These are phyloP conservation scores for Limnephilus marmoratus DNA, from an alignment of 2,888 invertebrate species.

Conservation along the genomic window DNA sequence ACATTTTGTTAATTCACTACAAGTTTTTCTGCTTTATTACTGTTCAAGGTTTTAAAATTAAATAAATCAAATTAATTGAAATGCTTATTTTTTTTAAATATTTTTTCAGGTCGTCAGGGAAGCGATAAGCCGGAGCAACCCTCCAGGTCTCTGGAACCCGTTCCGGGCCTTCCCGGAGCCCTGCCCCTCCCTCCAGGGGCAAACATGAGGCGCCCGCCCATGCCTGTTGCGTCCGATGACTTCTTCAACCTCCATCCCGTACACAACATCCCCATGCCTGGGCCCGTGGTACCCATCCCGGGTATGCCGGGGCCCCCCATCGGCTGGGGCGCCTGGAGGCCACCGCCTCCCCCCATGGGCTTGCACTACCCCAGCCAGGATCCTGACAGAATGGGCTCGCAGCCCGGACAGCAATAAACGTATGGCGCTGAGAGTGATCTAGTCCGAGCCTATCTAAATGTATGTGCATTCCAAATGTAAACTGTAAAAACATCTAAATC, in stretches of 20 bases:
- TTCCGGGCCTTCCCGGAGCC: slow-evolving; percentile 80
- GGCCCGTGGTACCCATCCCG: slow-evolving; percentile 70
- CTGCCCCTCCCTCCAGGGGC: slow-evolving; percentile 79
- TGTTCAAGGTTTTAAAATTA: neutral
- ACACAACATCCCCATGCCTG: slow-evolving; percentile 67
- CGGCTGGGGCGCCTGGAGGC: slow-evolving; percentile 69
- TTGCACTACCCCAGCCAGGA: slow-evolving; percentile 98
- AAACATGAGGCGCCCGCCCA: slow-evolving; percentile 73
- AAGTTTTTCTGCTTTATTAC: too few relatives aligned
- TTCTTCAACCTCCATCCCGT: slow-evolving; percentile 79
- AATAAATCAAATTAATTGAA: neutral
- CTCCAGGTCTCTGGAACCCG: slow-evolving; percentile 73
- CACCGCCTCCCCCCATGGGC: slow-evolving; percentile 75
- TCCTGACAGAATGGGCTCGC: slow-evolving; percentile 92
- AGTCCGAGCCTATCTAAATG: neutral
- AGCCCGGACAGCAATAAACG: slow-evolving; percentile 53
- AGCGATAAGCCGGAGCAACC: slow-evolving; percentile 72
- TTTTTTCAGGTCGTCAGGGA: slow-evolving; percentile 73
- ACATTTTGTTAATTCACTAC: too few relatives aligned
- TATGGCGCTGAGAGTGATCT: neutral
- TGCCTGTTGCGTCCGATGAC: slow-evolving; percentile 76
- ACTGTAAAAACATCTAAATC: neutral
- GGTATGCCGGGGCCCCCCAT: slow-evolving; percentile 58
- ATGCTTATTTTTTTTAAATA: neutral
- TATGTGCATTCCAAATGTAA: neutral